Conservation (phyloP, 2,888 invertebrate species). For the Seira ritae region DNA sequence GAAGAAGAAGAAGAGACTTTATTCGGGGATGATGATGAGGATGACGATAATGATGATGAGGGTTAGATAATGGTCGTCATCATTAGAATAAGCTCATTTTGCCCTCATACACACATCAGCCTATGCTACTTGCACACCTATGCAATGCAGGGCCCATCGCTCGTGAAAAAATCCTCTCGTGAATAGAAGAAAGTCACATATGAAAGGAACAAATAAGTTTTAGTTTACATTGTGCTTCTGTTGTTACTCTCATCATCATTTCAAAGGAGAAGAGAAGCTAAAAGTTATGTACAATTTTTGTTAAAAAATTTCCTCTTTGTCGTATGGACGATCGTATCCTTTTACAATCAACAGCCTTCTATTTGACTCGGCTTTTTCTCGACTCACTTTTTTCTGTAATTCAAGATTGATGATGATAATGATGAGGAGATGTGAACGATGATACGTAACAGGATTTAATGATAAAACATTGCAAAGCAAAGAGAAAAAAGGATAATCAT, state of each 20-base stretch:
- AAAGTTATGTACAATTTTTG: no score
- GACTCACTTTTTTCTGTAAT: conserved; percentile 28
- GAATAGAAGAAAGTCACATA: background rate
- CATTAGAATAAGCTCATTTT: conserved; percentile 63
- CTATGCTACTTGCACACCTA: no score
- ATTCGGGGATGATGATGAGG: conserved; percentile 27
- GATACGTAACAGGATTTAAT: conserved; percentile 45
- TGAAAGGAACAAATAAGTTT: conserved; percentile 16
- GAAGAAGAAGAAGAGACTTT: background rate
- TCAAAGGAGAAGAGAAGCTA: no score
- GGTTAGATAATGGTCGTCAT: conserved; percentile 60
- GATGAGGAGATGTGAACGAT: conserved; percentile 6
- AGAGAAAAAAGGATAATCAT: background rate
- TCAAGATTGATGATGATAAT: conserved; percentile 33
- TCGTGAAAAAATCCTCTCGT: conserved; percentile 26
- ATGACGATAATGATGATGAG: conserved; percentile 58
- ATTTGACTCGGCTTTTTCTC: conserved; percentile 25
- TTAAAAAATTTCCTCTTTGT: background rate
- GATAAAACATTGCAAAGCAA: conserved; percentile 24
- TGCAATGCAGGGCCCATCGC: no score
- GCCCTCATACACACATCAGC: conserved; percentile 5
- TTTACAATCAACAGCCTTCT: background rate
- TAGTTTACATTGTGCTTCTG: background rate
- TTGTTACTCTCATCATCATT: no score
- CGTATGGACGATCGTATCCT: background rate